A percentile compares a stretch with the other conserved stretches of the same genome.
Conservation (phyloP, 1,140 invertebrate species). For the Drosophila malerkotliana region DNA sequence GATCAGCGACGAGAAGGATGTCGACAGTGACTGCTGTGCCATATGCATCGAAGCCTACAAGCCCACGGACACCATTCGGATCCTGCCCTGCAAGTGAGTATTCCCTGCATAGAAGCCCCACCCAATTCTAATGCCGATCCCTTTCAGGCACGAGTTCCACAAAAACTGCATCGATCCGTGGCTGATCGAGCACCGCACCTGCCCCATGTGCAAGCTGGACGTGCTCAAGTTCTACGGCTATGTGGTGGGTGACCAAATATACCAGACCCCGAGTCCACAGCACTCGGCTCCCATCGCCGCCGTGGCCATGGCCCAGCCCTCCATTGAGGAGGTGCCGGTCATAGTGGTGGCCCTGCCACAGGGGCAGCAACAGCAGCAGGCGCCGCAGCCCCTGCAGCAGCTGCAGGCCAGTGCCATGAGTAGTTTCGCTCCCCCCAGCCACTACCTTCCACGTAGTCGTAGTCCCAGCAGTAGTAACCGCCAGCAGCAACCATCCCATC, state of each 20-base stretch:
- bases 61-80: constrained; percentile 91
- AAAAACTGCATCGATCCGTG: constrained; percentile 97
- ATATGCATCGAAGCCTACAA: constrained; percentile 96
- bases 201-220: constrained; percentile 98
- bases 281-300: constrained; percentile 50
- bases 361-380: constrained; percentile 31
- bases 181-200: constrained; percentile 95
- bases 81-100: constrained; percentile 93
- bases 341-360: constrained; percentile 71
- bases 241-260: constrained; percentile 87
- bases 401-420: constrained; percentile 46
- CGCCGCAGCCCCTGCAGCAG: constrained; percentile 36
- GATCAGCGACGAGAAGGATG: constrained; percentile 91
- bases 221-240: constrained; percentile 96
- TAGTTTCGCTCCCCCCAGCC: constrained; percentile 65
- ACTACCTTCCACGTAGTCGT: constrained; percentile 72
- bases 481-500: constrained; percentile 36
- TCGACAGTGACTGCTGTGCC: constrained; percentile 94
- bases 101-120: neutral
- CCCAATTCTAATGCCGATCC: neutral
- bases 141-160: constrained; percentile 94
- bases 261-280: constrained; percentile 73
- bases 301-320: constrained; percentile 19
- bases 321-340: constrained; percentile 69
- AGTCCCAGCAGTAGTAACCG: constrained; percentile 72